Base-by-base conservation (phyloP, 1,140 invertebrate species). In the Pygmarrhopalites habei region DNA sequence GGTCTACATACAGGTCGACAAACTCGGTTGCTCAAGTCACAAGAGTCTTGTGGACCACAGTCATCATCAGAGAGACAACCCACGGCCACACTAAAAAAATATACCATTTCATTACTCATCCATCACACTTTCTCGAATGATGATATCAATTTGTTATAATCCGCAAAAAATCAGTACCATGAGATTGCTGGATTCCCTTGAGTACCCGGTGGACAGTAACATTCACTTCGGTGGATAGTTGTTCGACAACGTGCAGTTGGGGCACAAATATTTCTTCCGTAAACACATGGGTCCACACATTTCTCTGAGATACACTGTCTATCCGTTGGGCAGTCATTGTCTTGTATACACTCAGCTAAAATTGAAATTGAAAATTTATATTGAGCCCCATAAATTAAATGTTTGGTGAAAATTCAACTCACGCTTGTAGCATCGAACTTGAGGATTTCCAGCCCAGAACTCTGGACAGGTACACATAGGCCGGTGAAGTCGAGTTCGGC, bases 51-150 rank as follows among this genome's bases (percentile, higher is more conserved):
- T 73, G 88, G 84, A 5, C 87, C 86, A 71, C 92, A 95, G 68
- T 94, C 90, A 72, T 92, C 88, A 72, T 94, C 90, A 71, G 89
- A 90, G 69, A 88, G 87, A 72, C 92, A 94, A 35, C 86, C 82
- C 2, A 87, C 87, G 12, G 84, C 83, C 39, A 92, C 85, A 72
- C 90, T n/a, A n/a, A n/a, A n/a, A n/a, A n/a, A n/a, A n/a, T n/a
- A n/a, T n/a, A n/a, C n/a, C n/a, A n/a, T n/a, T n/a, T n/a, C n/a
- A n/a, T n/a, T n/a, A n/a, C n/a, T n/a, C n/a, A n/a, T n/a, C 92
- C n/a, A 86, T 83, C 1, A 88, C 75, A n/a, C n/a, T n/a, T n/a
- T n/a, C n/a, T n/a, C n/a, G n/a, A n/a, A n/a, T 51, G 83, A 80
- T 2, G 90, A 43, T 14, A 43, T 43, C 12, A 43, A 43, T 14